Evolutionary conservation across 2,113 vertebrate genomes (phyloP).

Genomic region (Zosterops borbonicus): DNA sequence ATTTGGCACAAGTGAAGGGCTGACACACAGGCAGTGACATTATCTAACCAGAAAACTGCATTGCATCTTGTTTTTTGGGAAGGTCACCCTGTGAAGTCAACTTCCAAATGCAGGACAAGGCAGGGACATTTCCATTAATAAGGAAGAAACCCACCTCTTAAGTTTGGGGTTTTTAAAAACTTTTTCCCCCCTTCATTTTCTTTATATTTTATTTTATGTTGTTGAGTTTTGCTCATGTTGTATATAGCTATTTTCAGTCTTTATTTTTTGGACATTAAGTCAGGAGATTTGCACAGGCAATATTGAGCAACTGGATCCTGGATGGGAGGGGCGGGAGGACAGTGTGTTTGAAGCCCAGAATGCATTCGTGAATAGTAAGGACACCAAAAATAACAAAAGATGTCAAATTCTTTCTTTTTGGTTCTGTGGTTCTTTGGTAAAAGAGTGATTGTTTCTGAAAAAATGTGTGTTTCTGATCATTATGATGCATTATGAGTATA

Average conservation of each 20-base stretch:
- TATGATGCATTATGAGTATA: neutral
- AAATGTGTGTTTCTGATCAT: neutral
- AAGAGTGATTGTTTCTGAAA: neutral
- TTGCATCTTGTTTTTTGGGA: slow-evolving; percentile 31
- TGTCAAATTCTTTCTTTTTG: neutral
- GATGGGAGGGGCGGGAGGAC: neutral
- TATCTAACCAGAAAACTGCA: slow-evolving; percentile 50
- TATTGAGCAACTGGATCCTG: neutral
- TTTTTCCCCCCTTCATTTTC: fast-evolving
- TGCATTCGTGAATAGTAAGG: neutral
- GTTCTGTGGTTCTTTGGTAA: neutral
- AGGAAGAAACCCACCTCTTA: neutral
- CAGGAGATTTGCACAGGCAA: neutral
- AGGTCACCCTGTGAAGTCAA: slow-evolving; percentile 7
- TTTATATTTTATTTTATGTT: neutral
- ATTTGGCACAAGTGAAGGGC: neutral
- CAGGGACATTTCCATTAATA: neutral
- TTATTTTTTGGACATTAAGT: neutral
- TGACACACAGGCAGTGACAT: neutral
- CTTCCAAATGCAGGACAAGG: neutral
- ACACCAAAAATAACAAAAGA: neutral
- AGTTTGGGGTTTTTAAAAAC: no score
- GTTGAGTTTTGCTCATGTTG: neutral
- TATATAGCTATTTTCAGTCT: neutral
- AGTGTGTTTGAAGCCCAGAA: neutral